Base-by-base conservation (phyloP, 2,888 invertebrate species). In the Nomada lathburiana region DNA sequence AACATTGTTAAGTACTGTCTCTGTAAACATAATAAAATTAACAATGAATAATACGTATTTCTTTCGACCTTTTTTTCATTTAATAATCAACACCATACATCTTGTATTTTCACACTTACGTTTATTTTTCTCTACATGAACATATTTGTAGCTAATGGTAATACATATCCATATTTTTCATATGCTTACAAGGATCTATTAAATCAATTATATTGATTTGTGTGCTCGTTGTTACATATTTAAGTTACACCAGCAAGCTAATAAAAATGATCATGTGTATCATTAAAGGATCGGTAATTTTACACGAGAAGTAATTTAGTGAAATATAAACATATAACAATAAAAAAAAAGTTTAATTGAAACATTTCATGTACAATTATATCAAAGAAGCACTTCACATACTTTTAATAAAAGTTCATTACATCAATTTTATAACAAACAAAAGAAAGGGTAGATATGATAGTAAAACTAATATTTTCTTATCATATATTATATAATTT, bases 41-140 rank as follows among this genome's bases (percentile, higher is more conserved):
- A 80, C 72, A 73, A 68, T 71, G 76, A 72, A 18, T 70, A 62
- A 76, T 44, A 11, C 20, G 47, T 18, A 75, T 86, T 82, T 55
- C 18, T 77, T 77, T 74, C 52, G 62, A 60, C 65, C 64, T 47
- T 77, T 86, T 47, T 79, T 86, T 87, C 79, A 87, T 86, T 86
- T 73, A 68, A 60, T 85, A 80, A 57, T 77, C 68, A 83, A 89
- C 87, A 86, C 89, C 84, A 84, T 91, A 92, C 89, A 92, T 86
- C 89, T 87, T 72, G 77, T 90, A 90, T 90, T 92, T 92, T 93
- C 92, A 92, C 92, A 92, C 91, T 93, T 92, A 92, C 90, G 82
- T 87, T 89, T 91, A 91, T 90, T 86, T 65, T 74, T 55, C 52
- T 62, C 57, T 80, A 71, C 63, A 64, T 76, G 67, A 42, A 55